Conservation (phyloP, 2,113 vertebrate species). For the Dunckerocampus dactyliophorus region DNA sequence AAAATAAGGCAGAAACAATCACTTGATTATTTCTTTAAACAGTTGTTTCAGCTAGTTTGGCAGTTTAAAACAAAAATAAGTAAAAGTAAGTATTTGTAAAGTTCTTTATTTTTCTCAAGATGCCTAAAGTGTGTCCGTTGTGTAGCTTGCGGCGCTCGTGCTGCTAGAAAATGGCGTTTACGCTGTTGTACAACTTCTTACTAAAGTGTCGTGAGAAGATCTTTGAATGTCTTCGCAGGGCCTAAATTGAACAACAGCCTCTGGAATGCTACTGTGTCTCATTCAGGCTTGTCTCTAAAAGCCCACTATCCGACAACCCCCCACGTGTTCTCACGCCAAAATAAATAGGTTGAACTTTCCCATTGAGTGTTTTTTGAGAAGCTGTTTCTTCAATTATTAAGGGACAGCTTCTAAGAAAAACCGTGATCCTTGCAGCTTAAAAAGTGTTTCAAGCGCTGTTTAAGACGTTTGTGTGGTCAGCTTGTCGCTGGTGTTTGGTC, state of each 20-base stretch:
- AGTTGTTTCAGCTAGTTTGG: too few relatives aligned
- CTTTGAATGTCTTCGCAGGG: conserved; percentile 40
- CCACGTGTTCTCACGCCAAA: conserved; percentile 65
- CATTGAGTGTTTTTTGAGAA: conserved; percentile 30
- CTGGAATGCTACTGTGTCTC: conserved; percentile 66
- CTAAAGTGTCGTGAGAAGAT: conserved; percentile 5
- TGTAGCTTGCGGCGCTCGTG: too few relatives aligned
- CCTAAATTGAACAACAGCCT: conserved; percentile 59
- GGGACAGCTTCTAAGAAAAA: conserved; percentile 4
- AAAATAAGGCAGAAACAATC: too few relatives aligned
- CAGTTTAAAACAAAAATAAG: too few relatives aligned
- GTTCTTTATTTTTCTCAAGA: too few relatives aligned
- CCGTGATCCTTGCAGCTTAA: conserved; percentile 20
- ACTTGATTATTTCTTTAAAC: too few relatives aligned
- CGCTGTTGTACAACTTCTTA: neutral
- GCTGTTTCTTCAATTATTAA: conserved; percentile 29
- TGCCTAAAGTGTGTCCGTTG: too few relatives aligned
- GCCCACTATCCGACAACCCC: conserved; percentile 29
- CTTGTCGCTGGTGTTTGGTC: conserved; percentile 24
- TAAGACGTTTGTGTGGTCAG: conserved; percentile 51
- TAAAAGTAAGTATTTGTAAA: too few relatives aligned
- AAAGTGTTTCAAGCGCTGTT: conserved; percentile 18
- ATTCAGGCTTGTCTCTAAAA: conserved; percentile 67
- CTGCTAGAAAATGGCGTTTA: neutral
- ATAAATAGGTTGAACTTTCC: conserved; percentile 41